A percentile compares a stretch with the other conserved stretches of the same genome.
Conservation (phyloP, 2,113 vertebrate genomes). For the Serilophus lunatus region DNA sequence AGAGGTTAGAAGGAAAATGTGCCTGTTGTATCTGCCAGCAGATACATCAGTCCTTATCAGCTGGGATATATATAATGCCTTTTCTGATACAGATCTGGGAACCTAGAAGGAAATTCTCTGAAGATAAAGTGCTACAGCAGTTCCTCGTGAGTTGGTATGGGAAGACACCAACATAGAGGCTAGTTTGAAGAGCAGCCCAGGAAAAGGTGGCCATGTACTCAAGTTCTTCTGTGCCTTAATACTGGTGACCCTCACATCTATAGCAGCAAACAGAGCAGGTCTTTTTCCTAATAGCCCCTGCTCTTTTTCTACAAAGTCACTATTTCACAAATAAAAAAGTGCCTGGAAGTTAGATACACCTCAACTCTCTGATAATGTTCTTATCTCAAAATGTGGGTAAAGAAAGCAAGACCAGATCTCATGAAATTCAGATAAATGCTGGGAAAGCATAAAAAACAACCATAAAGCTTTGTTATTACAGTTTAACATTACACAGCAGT, state of each 20-base stretch:
- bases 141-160: not conserved
- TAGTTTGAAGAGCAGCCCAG: not conserved
- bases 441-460: not conserved
- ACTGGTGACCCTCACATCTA: not conserved
- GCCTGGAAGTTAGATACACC: not conserved
- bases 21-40: not conserved
- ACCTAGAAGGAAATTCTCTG: not conserved
- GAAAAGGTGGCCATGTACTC: not conserved
- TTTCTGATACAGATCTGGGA: not conserved
- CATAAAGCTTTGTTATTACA: not conserved
- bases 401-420: not conserved
- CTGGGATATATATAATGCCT: not conserved
- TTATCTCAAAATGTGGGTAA: not conserved
- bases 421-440: not conserved
- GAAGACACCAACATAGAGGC: not conserved
- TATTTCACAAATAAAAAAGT: not conserved
- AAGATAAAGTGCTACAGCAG: not conserved
- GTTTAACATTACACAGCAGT: not conserved
- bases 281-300: not conserved
- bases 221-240: not conserved
- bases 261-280: not conserved
- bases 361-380: not conserved
- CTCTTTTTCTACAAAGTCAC: not conserved
- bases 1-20: not conserved
- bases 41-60: not conserved